Percentiles rank a stretch among this genome's conserved stretches.
Conservation (phyloP, 2,113 vertebrate genomes). For the Gnathonemus echidnorhynchus region DNA sequence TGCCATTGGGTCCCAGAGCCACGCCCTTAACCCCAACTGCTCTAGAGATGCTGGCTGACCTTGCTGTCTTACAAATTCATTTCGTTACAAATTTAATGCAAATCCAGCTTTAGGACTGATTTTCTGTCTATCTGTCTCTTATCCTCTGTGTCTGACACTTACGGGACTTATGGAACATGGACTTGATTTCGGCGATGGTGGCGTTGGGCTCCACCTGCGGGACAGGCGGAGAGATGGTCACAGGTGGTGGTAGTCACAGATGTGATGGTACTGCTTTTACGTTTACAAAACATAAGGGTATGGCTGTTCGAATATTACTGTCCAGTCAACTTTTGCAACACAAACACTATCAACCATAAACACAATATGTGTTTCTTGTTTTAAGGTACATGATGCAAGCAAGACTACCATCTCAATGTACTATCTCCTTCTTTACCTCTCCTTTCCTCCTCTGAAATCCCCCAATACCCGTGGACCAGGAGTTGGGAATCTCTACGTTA, state of each 20-base stretch:
- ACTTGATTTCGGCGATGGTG: conserved; percentile 82
- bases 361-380: not conserved
- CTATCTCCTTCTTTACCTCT: not conserved
- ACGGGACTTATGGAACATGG: conserved; percentile 82
- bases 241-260: not conserved
- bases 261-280: not conserved
- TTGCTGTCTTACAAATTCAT: too few relatives aligned
- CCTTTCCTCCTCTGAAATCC: not conserved
- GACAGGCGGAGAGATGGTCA: conserved; percentile 15
- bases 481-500: not conserved
- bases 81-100: not conserved
- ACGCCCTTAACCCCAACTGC: not conserved
- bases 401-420: not conserved
- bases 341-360: not conserved
- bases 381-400: not conserved
- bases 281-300: not conserved
- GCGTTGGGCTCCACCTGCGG: conserved; percentile 81
- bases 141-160: conserved; percentile 40
- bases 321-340: not conserved
- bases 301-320: not conserved
- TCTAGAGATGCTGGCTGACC: too few relatives aligned
- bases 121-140: not conserved
- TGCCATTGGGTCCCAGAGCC: not conserved
- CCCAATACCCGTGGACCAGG: not conserved
- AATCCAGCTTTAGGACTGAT: not conserved